phyloP scores from a whole-genome alignment of 2,888 invertebrate genomes.

The Beris chalybata region DNA sequence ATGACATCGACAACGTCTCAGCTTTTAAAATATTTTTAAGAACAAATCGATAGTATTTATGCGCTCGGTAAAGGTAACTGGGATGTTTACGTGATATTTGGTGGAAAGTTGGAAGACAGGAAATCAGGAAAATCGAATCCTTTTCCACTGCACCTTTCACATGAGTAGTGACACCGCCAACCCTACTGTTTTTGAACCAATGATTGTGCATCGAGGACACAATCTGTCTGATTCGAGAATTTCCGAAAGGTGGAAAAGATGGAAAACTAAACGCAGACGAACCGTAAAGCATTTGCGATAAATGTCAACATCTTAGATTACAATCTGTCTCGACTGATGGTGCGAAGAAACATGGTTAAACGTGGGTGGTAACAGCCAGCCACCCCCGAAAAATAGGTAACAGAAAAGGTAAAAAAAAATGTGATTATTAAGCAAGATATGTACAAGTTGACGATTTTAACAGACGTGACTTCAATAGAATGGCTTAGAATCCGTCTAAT shows the following conservation, averaged over 20 bases:
- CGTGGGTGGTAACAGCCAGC: no score
- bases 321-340: conserved; percentile 43
- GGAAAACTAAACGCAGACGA: conserved; percentile 42
- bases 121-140: neutral
- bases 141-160: conserved; percentile 2
- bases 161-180: conserved; percentile 7
- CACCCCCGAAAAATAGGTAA: no score
- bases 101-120: neutral
- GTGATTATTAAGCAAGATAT: no score
- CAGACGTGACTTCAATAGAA: no score
- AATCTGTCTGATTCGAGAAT: conserved; percentile 33
- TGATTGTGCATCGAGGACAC: neutral
- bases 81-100: neutral
- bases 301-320: conserved; percentile 42
- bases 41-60: conserved; percentile 35
- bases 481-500: no score
- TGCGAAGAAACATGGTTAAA: no score
- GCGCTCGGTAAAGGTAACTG: neutral
- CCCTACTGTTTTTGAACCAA: neutral
- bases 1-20: conserved; percentile 25
- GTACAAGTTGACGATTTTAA: no score
- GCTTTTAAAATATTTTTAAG: conserved; percentile 36
- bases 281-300: conserved; percentile 41
- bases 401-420: no score
- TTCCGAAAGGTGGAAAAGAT: conserved; percentile 40